Percentiles rank a stretch among this genome's conserved stretches.
Evolutionary conservation across 2,113 vertebrate species (phyloP).

Genomic region (Thalassarche chlororhynchos): DNA sequence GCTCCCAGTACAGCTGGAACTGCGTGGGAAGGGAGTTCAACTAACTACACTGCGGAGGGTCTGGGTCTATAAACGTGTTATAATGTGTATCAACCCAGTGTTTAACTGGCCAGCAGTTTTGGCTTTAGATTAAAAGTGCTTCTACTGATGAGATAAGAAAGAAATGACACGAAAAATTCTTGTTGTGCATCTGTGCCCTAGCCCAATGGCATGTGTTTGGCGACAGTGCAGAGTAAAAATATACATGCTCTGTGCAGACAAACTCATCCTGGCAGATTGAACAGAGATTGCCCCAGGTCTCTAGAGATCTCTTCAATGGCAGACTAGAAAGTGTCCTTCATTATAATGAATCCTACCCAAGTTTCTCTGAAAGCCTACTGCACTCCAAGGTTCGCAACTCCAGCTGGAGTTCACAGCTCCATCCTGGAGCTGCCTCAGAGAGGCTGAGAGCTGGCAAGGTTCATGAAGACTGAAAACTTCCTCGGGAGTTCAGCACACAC

Average conservation of each 20-base stretch:
- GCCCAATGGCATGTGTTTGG: background rate
- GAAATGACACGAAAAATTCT: background rate
- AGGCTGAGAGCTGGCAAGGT: background rate
- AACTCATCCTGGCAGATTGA: conserved; percentile 49
- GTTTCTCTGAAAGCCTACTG: background rate
- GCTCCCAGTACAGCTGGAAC: background rate
- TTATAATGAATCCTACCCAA: conserved; percentile 1
- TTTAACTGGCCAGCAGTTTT: background rate
- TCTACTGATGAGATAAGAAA: background rate
- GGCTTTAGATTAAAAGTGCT: background rate
- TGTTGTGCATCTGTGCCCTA: background rate
- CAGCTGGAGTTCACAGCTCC: background rate
- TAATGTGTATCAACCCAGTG: background rate
- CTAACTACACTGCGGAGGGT: background rate
- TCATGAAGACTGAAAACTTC: background rate
- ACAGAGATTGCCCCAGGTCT: conserved; percentile 2
- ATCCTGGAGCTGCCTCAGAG: background rate
- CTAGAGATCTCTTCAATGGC: background rate
- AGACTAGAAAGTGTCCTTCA: conserved; percentile 17
- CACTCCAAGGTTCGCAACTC: background rate
- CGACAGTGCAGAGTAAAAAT: conserved; percentile 36
- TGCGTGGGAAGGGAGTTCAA: background rate
- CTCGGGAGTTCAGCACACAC: background rate
- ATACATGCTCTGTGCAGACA: background rate
- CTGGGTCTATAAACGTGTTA: background rate